phyloP scores from a whole-genome alignment of 2,888 invertebrate species.

The Meiosimyza decipiens region DNA sequence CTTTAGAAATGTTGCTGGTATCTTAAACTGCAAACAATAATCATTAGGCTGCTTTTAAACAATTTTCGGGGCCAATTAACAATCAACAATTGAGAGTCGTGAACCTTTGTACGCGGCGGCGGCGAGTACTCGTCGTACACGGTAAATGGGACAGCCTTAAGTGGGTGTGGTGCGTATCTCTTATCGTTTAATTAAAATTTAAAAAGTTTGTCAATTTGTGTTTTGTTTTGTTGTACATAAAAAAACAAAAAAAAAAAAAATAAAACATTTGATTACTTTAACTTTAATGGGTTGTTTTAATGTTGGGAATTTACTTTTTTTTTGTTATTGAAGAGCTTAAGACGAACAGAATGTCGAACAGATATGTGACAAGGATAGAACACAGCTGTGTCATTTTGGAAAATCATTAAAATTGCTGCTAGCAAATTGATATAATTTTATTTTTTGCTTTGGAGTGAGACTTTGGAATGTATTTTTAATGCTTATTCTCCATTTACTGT shows the following conservation, averaged over 20 bases:
- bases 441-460: no score
- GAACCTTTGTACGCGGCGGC: background rate
- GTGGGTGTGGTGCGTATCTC: constrained; percentile 1
- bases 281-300: constrained; percentile 4
- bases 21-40: constrained; percentile 27
- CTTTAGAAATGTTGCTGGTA: background rate
- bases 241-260: no score
- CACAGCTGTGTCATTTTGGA: no score
- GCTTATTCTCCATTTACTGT: no score
- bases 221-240: background rate
- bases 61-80: constrained; percentile 13
- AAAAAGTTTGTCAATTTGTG: constrained; percentile 7
- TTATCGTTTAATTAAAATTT: constrained; percentile 29
- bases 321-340: no score
- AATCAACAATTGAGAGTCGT: constrained; percentile 14
- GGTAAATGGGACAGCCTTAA: background rate
- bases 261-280: background rate
- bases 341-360: no score
- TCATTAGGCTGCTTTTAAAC: constrained; percentile 16
- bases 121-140: no score
- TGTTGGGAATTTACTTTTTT: background rate
- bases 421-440: no score
- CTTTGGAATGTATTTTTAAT: no score
- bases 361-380: no score
- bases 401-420: no score